Conservation (phyloP, 23 tunicate genomes). For the Ascidia mentula region DNA sequence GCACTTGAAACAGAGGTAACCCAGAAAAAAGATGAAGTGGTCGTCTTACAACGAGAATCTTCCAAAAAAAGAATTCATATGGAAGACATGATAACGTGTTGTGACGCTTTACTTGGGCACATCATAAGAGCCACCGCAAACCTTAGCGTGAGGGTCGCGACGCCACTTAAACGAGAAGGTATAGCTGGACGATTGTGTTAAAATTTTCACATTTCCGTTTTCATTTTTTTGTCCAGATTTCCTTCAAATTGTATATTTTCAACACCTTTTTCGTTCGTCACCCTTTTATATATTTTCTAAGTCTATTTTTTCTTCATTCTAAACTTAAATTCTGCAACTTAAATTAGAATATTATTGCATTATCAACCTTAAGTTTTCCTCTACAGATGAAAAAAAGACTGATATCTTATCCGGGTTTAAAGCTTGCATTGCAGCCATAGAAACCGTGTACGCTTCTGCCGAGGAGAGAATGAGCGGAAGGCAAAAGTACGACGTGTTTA, state of each 20-base stretch:
- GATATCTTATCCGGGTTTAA: background rate
- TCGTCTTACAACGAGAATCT: background rate
- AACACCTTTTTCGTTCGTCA: no score
- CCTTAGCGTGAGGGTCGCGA: slow-evolving; percentile 15
- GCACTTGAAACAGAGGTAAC: background rate
- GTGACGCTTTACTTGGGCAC: slow-evolving; percentile 12
- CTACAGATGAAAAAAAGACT: no score
- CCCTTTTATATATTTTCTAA: no score
- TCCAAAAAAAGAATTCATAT: background rate
- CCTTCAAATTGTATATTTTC: no score
- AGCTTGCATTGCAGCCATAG: background rate
- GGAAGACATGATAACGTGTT: slow-evolving; percentile 24
- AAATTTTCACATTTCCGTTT: no score
- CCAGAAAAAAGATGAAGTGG: background rate
- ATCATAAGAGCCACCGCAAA: slow-evolving; percentile 11
- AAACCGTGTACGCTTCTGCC: background rate
- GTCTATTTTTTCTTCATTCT: no score
- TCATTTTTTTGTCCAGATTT: no score
- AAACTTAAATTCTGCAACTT: no score
- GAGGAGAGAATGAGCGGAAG: background rate
- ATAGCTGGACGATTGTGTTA: no score
- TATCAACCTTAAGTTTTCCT: no score
- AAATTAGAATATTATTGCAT: no score
- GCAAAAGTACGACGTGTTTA: background rate
- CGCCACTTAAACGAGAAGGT: background rate